These are phyloP conservation scores for Calephelis virginiensis DNA, from an alignment of 1,140 invertebrate species.

Conservation along the genomic window DNA sequence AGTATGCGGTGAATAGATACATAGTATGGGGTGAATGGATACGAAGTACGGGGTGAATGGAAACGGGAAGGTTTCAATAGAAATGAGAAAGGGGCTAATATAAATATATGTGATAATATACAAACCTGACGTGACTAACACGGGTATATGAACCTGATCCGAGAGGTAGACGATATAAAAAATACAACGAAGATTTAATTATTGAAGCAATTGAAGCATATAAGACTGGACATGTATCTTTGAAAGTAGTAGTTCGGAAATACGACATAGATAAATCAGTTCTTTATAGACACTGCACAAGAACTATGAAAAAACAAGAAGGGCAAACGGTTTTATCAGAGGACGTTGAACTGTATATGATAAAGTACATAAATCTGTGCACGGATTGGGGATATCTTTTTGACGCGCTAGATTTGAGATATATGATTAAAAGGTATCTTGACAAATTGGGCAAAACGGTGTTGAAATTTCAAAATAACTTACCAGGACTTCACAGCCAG, in stretches of 20 bases:
- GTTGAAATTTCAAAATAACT: neutral
- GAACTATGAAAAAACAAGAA: conserved; percentile 1
- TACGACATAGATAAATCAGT: conserved; percentile 26
- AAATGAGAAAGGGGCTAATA: no score
- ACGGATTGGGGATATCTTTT: conserved; percentile 1
- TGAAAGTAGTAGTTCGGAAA: conserved; percentile 18
- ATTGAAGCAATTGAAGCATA: conserved; percentile 23
- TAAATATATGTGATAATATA: no score
- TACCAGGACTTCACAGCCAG: neutral
- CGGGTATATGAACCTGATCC: no score
- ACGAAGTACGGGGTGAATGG: no score
- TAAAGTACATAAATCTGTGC: neutral
- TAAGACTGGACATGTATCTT: neutral
- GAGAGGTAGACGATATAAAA: conserved; percentile 22
- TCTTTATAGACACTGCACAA: conserved; percentile 15
- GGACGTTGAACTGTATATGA: neutral
- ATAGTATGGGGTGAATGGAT: no score
- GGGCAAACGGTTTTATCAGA: neutral
- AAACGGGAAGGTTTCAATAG: no score
- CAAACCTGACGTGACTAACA: conserved; percentile 17
- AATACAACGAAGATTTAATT: conserved; percentile 21
- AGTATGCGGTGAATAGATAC: no score
- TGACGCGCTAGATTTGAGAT: no score
- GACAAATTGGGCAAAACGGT: neutral
- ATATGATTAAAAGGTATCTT: no score